These are phyloP conservation scores for Peromyscus aztecus DNA, from an alignment of 2,797 vertebrate species.

Conservation along the genomic window DNA sequence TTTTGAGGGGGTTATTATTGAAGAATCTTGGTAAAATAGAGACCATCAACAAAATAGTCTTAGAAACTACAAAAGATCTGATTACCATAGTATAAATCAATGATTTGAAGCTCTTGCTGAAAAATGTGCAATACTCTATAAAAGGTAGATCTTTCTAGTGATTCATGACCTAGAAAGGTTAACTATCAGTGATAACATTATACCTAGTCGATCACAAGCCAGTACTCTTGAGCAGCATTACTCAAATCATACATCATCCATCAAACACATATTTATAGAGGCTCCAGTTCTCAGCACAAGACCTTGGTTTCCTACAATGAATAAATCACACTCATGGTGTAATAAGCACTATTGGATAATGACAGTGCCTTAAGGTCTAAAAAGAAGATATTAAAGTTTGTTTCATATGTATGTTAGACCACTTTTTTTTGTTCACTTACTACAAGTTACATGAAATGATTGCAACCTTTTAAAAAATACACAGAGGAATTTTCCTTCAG, in stretches of 20 bases:
- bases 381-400: constrained; percentile 28
- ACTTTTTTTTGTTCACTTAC: constrained; percentile 8
- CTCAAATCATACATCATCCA: not conserved
- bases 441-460: not conserved
- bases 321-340: constrained; percentile 24
- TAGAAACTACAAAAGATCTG: not conserved
- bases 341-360: constrained; percentile 15
- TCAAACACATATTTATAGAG: constrained; percentile 37
- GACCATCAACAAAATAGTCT: not conserved
- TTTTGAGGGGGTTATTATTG: not conserved
- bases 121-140: not conserved
- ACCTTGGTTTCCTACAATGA: not conserved
- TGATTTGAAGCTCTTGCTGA: constrained; percentile 28
- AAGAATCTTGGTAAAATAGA: not conserved
- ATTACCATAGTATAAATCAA: not conserved
- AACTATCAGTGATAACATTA: not conserved
- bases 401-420: constrained; percentile 11
- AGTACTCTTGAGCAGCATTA: constrained; percentile 28
- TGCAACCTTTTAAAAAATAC: constrained; percentile 40
- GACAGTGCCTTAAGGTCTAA: not conserved
- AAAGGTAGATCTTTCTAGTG: not conserved
- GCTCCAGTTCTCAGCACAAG: not conserved
- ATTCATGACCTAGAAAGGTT: not conserved
- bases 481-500: not conserved
- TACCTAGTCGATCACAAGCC: not conserved